Evolutionary conservation across 2,888 invertebrate species (phyloP), one percentile per base, ranked within the genome.

Genomic region (Eristalis arbustorum): DNA sequence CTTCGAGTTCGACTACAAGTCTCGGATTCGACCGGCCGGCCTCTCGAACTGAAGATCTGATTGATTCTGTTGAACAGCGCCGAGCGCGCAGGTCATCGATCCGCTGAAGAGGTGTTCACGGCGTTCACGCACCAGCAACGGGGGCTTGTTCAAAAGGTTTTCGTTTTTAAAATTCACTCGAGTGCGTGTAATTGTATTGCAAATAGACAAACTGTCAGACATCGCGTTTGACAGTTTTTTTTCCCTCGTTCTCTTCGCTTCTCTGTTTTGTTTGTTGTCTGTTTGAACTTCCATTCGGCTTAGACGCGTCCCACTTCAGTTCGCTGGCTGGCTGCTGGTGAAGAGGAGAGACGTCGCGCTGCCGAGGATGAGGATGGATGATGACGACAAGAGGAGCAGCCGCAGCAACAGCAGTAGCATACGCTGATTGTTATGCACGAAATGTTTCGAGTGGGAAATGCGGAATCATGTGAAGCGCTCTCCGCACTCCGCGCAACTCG

Each of bases 141-240:
- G 63, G 31, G 37, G 28, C 34, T 18, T 40, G 28, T 62, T 72
- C 23, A 72, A 42, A 37, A 18, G 57, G n/a, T 42, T 40, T 64
- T 59, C 67, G 34, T 40, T 37, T 62, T 78, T 75, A 64, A 31
- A 75, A 87, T 87, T 83, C 87, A 40, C 40, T 40, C 37, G 59
- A 83, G 78, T 83, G 83, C 78, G 83, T 78, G 83, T 83, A 87
- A 75, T 87, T 87, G 82, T 87, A 82, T 87, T 87, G 82, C 87
- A 87, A 82, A 82, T 83, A 87, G 87, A 87, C 85, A 76, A 74
- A 81, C 82, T 87, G 87, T 87, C 82, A 87, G 87, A 87, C 82
- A 63, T 74, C 37, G 75, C 56, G 59, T 87, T 87, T 79, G 83
- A 87, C 83, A 87, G 79, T 78, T 71, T 57, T 68, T 23, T 74